Evolutionary conservation across 2,888 invertebrate species (phyloP), one percentile per base, ranked within the genome.

Genomic region (Sinelater perroti): DNA sequence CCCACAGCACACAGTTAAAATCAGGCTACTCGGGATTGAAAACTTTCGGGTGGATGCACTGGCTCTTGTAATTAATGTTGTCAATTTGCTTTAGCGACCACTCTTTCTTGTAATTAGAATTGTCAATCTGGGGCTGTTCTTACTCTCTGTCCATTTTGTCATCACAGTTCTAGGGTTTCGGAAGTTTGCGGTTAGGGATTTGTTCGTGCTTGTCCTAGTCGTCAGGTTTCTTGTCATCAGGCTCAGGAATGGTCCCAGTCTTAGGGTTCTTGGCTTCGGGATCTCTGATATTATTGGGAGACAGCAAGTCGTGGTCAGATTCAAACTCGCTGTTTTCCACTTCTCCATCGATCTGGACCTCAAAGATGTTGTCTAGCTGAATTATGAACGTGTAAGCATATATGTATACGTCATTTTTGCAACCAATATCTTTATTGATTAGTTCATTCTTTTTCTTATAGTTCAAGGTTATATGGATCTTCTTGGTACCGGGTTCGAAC

Each of bases 141-240:
- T 98, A 99, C 83, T 99, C 98, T 17, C 98, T 79, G 60, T 79
- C 79, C 79, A 79, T 79, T 81, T 99, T 98, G 81, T 99, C 98
- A 74, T 99, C 98, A 99, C 99, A 99, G 79, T 99, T 97, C 67
- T 97, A 97, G 1, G 98, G 98, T 80, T 97, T 97, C 73, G 87
- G 87, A 59, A 97, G 97, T 75, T 97, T 96, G 1, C 97, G 96
- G 80, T 98, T 97, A 16, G 97, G 89, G 75, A 99, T 97, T 82
- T 97, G 96, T 79, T 99, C 96, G 38, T 98, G 93, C 80, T 97
- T 94, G 68, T 99, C 99, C 97, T 97, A 99, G 77, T 98, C 95
- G 62, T 93, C 97, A 28, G 97, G 97, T 79, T 99, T 99, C 66
- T 81, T 87, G 82, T 99, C 99, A 26, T 91, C 90, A 0, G 96